Evolutionary conservation across 2,888 invertebrate species (phyloP), one percentile per base, ranked within the genome.

Genomic region (Malachius bipustulatus): DNA sequence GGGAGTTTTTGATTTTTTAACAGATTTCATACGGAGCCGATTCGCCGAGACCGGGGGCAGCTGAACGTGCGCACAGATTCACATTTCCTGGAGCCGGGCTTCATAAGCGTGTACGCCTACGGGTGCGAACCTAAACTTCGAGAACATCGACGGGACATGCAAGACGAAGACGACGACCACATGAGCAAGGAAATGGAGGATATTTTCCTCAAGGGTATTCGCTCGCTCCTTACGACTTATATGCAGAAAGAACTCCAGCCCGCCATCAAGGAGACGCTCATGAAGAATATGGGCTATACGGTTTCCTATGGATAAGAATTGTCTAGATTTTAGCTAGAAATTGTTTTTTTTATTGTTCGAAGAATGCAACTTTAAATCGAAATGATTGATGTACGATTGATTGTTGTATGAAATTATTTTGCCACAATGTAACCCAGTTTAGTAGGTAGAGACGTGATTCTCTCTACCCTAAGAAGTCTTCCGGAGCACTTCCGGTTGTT

Each of bases 201-300:
- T 46, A 77, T 85, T 29, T 87, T 87, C 50, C 71, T 85, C 0
- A 77, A 80, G 59, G 84, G 85, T n/a, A 82, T 85, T 29, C 69
- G 84, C 46, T 79, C 83, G 10, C 68, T 85, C 30, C 57, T 87
- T 28, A 84, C 82, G 1, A 78, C 79, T 14, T 85, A 85, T 49
- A 82, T 87, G 78, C 84, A 87, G 55, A 77, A 77, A 45, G 81
- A 84, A 50, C 58, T 87, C 32, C 83, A 87, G 50, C 83, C 84
- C 4, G 84, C 85, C 26, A 82, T 87, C 36, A 83, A 83, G 55
- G 85, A 87, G 52, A 84, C 85, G 1, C 64, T 87, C 16, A 84
- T 87, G 85, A 71, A 81, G 43, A 83, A 84, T 55, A 80, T 87
- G 78, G 87, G 87, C 4, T 87, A 85, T 57, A 84, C 83, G 27